Percentiles rank a stretch among this genome's conserved stretches.
Evolutionary conservation across 2,797 vertebrate genomes (phyloP).

Genomic region (Philypnodon macrostomus): DNA sequence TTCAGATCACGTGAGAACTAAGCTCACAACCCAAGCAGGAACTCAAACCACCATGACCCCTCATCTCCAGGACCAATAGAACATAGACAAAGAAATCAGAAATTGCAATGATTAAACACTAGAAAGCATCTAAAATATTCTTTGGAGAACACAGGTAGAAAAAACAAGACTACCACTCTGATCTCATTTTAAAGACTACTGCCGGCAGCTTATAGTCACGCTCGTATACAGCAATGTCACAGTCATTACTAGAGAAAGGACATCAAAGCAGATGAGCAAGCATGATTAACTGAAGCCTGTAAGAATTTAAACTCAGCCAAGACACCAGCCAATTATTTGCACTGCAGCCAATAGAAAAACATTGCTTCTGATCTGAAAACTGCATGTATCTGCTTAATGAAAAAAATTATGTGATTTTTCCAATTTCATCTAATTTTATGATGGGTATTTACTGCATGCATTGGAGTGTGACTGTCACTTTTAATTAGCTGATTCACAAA

Average conservation of each 20-base stretch:
- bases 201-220: constrained; percentile 44
- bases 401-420: too few species aligned
- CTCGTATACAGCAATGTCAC: constrained; percentile 45
- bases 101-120: too few species aligned
- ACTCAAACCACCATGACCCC: too few species aligned
- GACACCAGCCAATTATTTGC: constrained; percentile 38
- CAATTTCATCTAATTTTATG: background rate
- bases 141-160: constrained; percentile 4
- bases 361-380: constrained; percentile 20
- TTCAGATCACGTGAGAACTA: too few species aligned
- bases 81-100: too few species aligned
- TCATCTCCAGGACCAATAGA: too few species aligned
- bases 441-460: constrained; percentile 1
- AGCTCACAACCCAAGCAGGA: too few species aligned
- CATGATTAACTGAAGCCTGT: constrained; percentile 44
- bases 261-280: constrained; percentile 65
- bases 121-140: too few species aligned
- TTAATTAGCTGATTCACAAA: constrained; percentile 9
- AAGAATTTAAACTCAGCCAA: constrained; percentile 44
- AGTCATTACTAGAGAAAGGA: constrained; percentile 57
- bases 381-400: too few species aligned
- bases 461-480: background rate
- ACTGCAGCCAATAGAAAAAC: constrained; percentile 21
- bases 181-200: constrained; percentile 26
- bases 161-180: too few species aligned